A percentile compares a stretch with the other conserved stretches of the same genome.
Evolutionary conservation across 2,888 invertebrate genomes (phyloP).

Genomic region (Cryptocephalus primarius): DNA sequence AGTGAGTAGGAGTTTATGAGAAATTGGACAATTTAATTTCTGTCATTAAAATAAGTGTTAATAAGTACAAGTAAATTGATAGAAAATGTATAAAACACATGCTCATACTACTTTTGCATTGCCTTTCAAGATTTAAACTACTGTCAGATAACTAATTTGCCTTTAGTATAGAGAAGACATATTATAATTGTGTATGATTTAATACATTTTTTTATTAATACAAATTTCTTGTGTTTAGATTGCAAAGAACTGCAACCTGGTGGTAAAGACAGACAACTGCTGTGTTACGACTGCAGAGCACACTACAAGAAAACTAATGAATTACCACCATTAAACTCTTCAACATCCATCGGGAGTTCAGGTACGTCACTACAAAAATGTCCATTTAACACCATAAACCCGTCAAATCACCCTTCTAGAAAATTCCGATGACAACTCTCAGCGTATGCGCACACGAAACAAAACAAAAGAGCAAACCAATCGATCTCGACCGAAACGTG

Average conservation of each 20-base stretch:
- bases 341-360: slow-evolving; percentile 18
- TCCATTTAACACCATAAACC: too few species aligned
- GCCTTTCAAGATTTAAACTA: too few species aligned
- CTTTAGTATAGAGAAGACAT: neutral
- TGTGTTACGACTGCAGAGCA: slow-evolving; percentile 66
- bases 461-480: slow-evolving; percentile 64
- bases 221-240: slow-evolving; percentile 34
- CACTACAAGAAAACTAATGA: slow-evolving; percentile 71
- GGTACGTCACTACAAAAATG: too few species aligned
- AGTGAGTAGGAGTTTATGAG: slow-evolving; percentile 37
- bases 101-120: too few species aligned
- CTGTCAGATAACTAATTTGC: too few species aligned
- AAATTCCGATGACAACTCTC: slow-evolving; percentile 72
- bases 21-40: too few species aligned
- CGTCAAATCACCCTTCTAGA: slow-evolving; percentile 28
- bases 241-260: slow-evolving; percentile 64
- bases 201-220: slow-evolving; percentile 1
- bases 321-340: slow-evolving; percentile 46
- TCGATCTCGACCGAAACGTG: slow-evolving; percentile 46
- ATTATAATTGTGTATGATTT: slow-evolving; percentile 1
- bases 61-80: too few species aligned
- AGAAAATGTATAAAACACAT: too few species aligned
- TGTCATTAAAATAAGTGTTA: too few species aligned
- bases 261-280: slow-evolving; percentile 55
- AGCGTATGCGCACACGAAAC: slow-evolving; percentile 81